phyloP scores from a whole-genome alignment of 2,797 vertebrate species.

The Myotis pilosus region DNA sequence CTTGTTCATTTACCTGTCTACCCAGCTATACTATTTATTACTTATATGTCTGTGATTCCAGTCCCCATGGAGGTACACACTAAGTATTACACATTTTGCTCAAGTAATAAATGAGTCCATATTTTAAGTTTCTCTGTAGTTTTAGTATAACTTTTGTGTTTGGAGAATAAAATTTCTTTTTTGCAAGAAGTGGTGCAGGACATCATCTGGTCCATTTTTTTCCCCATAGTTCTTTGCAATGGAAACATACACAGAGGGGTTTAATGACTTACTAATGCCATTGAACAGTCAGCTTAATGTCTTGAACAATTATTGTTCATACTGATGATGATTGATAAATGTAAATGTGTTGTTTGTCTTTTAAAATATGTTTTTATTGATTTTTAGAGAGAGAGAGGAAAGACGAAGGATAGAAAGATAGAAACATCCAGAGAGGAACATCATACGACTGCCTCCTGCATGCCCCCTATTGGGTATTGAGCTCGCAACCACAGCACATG shows the following conservation, averaged over 20 bases:
- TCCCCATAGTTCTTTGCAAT: background rate
- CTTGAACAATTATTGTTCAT: background rate
- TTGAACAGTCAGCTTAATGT: background rate
- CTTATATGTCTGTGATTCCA: background rate
- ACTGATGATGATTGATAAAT: background rate
- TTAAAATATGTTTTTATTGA: too few relatives aligned
- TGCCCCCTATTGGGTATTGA: too few relatives aligned
- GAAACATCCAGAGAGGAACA: too few relatives aligned
- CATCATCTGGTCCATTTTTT: slow-evolving; percentile 11
- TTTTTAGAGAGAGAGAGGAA: too few relatives aligned
- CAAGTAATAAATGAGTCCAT: background rate
- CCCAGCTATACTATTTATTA: background rate
- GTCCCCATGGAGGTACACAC: background rate
- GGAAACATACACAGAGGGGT: background rate
- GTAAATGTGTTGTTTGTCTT: background rate
- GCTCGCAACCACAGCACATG: too few relatives aligned
- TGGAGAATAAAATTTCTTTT: background rate
- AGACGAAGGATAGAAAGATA: too few relatives aligned
- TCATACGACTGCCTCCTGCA: too few relatives aligned
- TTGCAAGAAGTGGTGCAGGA: background rate
- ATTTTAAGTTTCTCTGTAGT: background rate
- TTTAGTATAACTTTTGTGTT: slow-evolving; percentile 4
- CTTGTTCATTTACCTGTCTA: background rate
- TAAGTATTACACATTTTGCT: background rate
- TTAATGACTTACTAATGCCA: background rate